These are phyloP conservation scores for Liodrosophila aerea DNA, from an alignment of 2,888 invertebrate genomes.

Conservation along the genomic window DNA sequence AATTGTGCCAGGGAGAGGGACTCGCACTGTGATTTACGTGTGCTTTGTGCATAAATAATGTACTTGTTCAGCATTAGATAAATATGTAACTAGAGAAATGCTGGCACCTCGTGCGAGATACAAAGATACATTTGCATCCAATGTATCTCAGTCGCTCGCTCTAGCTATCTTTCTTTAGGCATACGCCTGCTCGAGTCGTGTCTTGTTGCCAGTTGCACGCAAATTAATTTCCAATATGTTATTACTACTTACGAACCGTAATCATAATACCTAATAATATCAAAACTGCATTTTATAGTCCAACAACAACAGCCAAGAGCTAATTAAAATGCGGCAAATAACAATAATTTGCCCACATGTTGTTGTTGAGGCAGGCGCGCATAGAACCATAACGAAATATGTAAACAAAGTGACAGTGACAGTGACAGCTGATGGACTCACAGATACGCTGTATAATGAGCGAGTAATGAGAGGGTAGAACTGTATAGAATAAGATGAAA, in stretches of 20 bases:
- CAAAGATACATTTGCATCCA: slow-evolving; percentile 2
- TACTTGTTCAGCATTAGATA: neutral
- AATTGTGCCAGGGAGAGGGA: slow-evolving; percentile 46
- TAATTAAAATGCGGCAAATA: slow-evolving; percentile 47
- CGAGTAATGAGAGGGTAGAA: too few species aligned
- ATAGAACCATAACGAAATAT: neutral
- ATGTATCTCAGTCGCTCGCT: too few species aligned
- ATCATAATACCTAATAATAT: slow-evolving; percentile 25
- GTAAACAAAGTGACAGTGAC: too few species aligned
- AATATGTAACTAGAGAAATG: slow-evolving; percentile 28
- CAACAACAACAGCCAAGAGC: slow-evolving; percentile 49
- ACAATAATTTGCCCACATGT: slow-evolving; percentile 39
- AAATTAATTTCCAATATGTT: slow-evolving; percentile 50
- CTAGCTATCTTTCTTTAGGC: slow-evolving; percentile 1
- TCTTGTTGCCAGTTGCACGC: slow-evolving; percentile 52
- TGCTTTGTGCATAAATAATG: slow-evolving; percentile 34
- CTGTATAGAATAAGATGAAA: too few species aligned
- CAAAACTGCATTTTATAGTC: slow-evolving; percentile 14
- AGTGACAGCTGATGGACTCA: neutral
- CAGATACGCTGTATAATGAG: slow-evolving; percentile 4
- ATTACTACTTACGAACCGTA: slow-evolving; percentile 11
- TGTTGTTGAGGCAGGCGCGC: slow-evolving; percentile 12
- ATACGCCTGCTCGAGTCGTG: slow-evolving; percentile 33
- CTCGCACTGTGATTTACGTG: slow-evolving; percentile 55
- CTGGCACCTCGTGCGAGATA: slow-evolving; percentile 19